These are phyloP conservation scores for Herpailurus yagouaroundi DNA, from an alignment of 2,113 vertebrate genomes.

Conservation along the genomic window DNA sequence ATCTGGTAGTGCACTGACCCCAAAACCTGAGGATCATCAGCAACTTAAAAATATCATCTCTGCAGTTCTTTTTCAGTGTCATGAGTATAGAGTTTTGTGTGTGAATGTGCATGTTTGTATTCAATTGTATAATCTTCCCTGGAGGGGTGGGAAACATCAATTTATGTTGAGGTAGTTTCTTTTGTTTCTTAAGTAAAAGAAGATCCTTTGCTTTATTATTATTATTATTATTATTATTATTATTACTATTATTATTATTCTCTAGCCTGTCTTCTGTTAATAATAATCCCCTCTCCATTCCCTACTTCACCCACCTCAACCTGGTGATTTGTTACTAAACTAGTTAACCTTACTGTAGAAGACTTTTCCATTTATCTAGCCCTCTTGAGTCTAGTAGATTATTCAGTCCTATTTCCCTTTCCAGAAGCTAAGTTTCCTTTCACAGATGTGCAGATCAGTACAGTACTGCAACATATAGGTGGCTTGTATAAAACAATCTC, in stretches of 20 bases:
- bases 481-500: background rate
- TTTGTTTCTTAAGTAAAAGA: background rate
- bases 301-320: background rate
- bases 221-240: background rate
- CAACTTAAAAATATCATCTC: background rate
- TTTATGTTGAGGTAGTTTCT: background rate
- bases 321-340: background rate
- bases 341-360: background rate
- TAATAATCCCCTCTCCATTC: background rate
- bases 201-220: background rate
- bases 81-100: background rate
- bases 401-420: background rate
- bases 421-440: background rate
- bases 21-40: background rate
- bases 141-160: background rate
- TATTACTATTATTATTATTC: background rate
- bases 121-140: background rate
- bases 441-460: background rate
- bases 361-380: background rate
- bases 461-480: background rate
- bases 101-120: background rate
- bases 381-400: background rate
- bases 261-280: background rate
- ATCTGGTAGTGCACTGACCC: background rate
- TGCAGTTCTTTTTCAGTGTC: background rate